Percentiles rank a stretch among this genome's conserved stretches.
Conservation (phyloP, 1,140 invertebrate species). For the Bombus breviceps region DNA sequence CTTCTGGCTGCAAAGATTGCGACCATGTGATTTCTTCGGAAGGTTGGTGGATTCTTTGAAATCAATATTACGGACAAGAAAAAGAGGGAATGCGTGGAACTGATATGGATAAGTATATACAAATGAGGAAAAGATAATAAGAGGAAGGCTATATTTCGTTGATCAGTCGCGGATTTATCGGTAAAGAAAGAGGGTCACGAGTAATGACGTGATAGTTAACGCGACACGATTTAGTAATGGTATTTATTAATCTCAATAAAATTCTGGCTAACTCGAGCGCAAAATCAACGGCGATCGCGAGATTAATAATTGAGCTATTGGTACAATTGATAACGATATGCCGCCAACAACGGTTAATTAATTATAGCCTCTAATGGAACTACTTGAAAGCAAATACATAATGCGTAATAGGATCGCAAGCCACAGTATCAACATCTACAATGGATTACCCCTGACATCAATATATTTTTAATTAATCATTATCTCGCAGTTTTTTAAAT, state of each 20-base stretch:
- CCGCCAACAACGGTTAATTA: neutral
- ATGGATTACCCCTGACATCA: neutral
- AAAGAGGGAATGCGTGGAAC: neutral
- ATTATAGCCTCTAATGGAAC: neutral
- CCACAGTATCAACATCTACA: neutral
- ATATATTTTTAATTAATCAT: neutral
- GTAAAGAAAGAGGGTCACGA: neutral
- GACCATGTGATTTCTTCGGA: too few species aligned
- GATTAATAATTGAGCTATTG: neutral
- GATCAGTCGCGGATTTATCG: neutral
- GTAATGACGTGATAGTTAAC: neutral
- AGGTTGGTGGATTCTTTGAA: neutral
- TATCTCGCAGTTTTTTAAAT: neutral
- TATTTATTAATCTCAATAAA: neutral
- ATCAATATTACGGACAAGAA: neutral
- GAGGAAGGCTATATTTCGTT: neutral
- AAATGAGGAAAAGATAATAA: neutral
- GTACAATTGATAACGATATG: neutral
- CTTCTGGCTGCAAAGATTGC: neutral
- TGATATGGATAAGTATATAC: neutral
- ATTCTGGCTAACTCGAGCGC: neutral
- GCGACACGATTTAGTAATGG: slow-evolving; percentile 11
- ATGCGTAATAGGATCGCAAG: neutral
- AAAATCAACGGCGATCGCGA: neutral
- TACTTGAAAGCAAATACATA: neutral